Base-by-base conservation (phyloP, 2,888 invertebrate species). In the Limnephilus auricula region DNA sequence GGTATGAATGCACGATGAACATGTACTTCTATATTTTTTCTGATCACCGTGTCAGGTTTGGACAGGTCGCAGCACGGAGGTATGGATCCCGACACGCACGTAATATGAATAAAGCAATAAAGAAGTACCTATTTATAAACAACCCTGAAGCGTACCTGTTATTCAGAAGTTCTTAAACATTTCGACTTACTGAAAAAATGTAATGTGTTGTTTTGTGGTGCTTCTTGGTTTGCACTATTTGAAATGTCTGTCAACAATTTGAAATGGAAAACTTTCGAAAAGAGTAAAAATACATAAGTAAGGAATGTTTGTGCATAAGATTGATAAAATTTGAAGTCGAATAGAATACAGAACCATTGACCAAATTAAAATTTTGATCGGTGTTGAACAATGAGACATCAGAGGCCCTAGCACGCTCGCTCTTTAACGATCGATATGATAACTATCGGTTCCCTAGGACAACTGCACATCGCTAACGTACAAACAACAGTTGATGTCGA, bases 91-190 rank as follows among this genome's bases (percentile, higher is more conserved):
- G 30, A 13, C 25, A 12, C 13, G 40, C 6, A 45, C 85, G 40
- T n/a, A 30, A 45, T n/a, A 85, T 85, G 85, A 85, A 85, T 85
- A 85, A 37, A 40, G 40, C 34, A 25, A 82, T 82, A 85, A 65
- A 65, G 25, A 65, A 9, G 65, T 45, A 45, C 45, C 45, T 25
- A n/a, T 45, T 85, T 40, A 12, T 40, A 85, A 85, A 85, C 45
- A 45, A 45, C 85, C 45, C 15, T 85, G 40, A n/a, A 45, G 85
- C 40, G 10, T 13, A 40, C 45, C 30, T 45, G 34, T 85, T 34
- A n/a, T 2, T 5, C 85, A 10, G 15, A 37, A 30, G 40, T 85
- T 40, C n/a, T 30, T 2, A 45, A 85, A 85, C 85, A 32, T 45
- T n/a, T 85, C 25, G n/a, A 30, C 25, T 13, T 5, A n/a, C n/a